Base-by-base conservation (phyloP, 2,888 invertebrate genomes). In the Hofmannophila pseudospretella region DNA sequence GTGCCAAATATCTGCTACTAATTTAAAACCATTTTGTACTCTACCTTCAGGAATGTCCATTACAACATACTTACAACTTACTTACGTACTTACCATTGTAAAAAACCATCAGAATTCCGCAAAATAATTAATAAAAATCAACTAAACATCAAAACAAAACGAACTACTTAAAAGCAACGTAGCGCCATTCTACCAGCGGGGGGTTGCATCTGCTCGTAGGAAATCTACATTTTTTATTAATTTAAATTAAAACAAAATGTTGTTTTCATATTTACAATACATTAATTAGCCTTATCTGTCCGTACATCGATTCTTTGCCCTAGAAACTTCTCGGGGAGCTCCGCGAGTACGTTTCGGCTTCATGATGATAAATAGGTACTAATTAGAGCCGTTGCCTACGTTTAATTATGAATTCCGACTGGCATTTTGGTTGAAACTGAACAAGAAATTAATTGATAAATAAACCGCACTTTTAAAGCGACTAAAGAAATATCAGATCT, bases 271-370 rank as follows among this genome's bases (percentile, higher is more conserved):
- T 56, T 56, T 55, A 59, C 58, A 61, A 62, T 62, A 58, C 51
- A 60, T 67, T 65, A 59, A 68, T 67, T 68, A 66, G 51, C 32
- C 27, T 49, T 67, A 71, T 69, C 68, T 49, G 41, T 34, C 23
- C 33, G 33, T 36, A 26, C 27, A 44, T 46, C 42, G 19, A 12
- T 27, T 41, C 26, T n/a, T 16, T 25, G 28, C 32, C 32, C 16
- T 33, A 33, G 32, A 33, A 33, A 25, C 27, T 3, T 10, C 11
- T 16, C 5, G 16, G 16, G 16, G 16, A 16, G 16, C 16, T 16
- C 3, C 16, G 5, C 5, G 23, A 23, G 23, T 23, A n/a, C 23
- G 3, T 23, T 23, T n/a, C 13, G 13, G 14, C 32, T 29, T n/a
- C 14, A 10, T 10, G 10, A 16, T 26, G 28, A 27, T 26, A 19